Base-by-base conservation (phyloP, 2,888 invertebrate genomes). In the Anthoptus insignis region DNA sequence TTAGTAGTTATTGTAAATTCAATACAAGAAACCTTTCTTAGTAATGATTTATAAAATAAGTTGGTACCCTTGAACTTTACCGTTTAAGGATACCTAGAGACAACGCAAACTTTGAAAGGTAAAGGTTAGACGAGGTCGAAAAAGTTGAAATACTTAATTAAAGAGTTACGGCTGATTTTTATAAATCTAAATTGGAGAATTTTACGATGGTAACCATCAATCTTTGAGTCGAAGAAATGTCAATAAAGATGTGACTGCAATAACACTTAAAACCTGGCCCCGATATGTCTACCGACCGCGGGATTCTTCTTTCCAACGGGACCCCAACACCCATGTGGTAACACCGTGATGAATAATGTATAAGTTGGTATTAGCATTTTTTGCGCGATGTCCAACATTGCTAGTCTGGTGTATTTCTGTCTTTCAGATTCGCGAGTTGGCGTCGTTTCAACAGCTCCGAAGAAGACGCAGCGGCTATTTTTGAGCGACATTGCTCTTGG, bases 401-500 rank as follows among this genome's bases (percentile, higher is more conserved):
- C 83, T 16, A 8, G 56, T 27, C 37, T 27, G 39, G 74, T 81
- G 76, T 87, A 85, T 89, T 86, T 87, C 76, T 80, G 80, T 79
- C 70, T 67, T 61, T 79, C 80, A 81, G 81, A 80, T 76, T 77
- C 73, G 80, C 75, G 71, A 74, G 80, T 83, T 90, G 90, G 89
- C 89, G 89, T 68, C 67, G 67, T 75, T 80, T 87, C 89, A 88
- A 88, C 82, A 72, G 77, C 76, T 80, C 82, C 81, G 82, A 80
- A 82, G 69, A 83, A 82, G 82, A 80, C 53, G 61, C 45, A 42
- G 47, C 45, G 73, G 84, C 89, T 91, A 92, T 90, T 91, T 83
- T 79, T 78, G 87, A 78, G 81, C 81, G 89, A 85, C 91, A 89
- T 91, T 91, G 91, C 83, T 87, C 88, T 87, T 89, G 86, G 65